Evolutionary conservation across 2,888 invertebrate genomes (phyloP).

Genomic region (Rhamnusium bicolor): DNA sequence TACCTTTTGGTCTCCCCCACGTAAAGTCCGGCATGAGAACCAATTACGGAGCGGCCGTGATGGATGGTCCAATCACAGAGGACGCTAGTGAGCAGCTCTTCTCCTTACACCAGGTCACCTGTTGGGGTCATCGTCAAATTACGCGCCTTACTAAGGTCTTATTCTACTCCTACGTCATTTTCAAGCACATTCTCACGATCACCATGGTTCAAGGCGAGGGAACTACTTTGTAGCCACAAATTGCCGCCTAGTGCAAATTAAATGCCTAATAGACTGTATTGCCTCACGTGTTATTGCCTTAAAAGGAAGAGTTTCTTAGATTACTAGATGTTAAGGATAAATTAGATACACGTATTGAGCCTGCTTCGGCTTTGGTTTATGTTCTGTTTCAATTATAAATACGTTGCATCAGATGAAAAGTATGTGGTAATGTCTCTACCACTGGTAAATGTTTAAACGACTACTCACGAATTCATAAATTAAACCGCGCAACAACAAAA

Average conservation of each 20-base stretch:
- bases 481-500: not conserved
- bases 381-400: constrained; percentile 25
- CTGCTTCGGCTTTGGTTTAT: constrained; percentile 22
- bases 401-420: constrained; percentile 24
- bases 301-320: constrained; percentile 42
- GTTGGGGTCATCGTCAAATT: constrained; percentile 64
- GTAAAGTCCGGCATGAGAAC: constrained; percentile 71
- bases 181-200: constrained; percentile 53
- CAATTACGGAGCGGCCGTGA: constrained; percentile 73
- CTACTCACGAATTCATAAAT: constrained; percentile 29
- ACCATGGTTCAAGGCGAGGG: constrained; percentile 21
- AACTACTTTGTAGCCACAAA: constrained; percentile 41
- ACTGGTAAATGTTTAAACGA: constrained; percentile 6
- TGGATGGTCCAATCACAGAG: constrained; percentile 77
- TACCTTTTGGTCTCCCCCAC: constrained; percentile 65
- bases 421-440: constrained; percentile 14
- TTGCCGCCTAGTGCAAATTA: constrained; percentile 44
- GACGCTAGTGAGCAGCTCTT: constrained; percentile 44
- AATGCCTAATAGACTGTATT: constrained; percentile 45
- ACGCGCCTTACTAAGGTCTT: constrained; percentile 48
- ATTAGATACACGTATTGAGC: constrained; percentile 29
- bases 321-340: constrained; percentile 35
- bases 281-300: constrained; percentile 42
- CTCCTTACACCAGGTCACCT: constrained; percentile 62
- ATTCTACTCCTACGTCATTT: constrained; percentile 53